phyloP scores from a whole-genome alignment of 2,797 vertebrate species.

The Todus mexicanus region DNA sequence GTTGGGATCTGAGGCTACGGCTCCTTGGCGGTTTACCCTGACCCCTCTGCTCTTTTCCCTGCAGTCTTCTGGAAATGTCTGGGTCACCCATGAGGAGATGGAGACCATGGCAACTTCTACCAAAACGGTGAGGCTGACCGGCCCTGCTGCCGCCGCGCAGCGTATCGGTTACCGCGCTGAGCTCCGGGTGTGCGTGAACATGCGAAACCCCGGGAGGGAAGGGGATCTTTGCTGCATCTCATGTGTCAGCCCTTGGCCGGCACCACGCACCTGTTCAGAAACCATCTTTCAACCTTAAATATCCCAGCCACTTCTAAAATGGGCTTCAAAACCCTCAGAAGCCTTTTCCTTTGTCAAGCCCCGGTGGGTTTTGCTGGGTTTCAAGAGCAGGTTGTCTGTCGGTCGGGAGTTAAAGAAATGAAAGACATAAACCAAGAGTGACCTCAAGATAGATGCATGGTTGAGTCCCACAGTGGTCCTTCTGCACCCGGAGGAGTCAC shows the following conservation, averaged over 20 bases:
- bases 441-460: background rate
- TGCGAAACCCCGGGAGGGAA: background rate
- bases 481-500: background rate
- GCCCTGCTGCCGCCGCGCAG: fast-evolving
- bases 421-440: background rate
- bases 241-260: background rate
- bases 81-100: conserved; percentile 99
- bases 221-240: background rate
- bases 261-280: background rate
- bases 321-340: background rate
- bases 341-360: background rate
- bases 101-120: conserved; percentile 92
- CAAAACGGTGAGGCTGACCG: conserved; percentile 87
- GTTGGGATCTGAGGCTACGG: fast-evolving
- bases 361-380: background rate
- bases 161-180: background rate
- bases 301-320: background rate
- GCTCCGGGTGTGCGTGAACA: background rate
- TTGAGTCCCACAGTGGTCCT: background rate
- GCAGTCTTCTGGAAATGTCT: conserved; percentile 97
- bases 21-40: background rate
- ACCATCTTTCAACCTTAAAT: background rate
- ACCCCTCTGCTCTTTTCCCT: conserved; percentile 37
- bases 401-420: background rate
- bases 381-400: background rate